phyloP scores from a whole-genome alignment of 2,113 vertebrate species.

The Catharus bicknelli region DNA sequence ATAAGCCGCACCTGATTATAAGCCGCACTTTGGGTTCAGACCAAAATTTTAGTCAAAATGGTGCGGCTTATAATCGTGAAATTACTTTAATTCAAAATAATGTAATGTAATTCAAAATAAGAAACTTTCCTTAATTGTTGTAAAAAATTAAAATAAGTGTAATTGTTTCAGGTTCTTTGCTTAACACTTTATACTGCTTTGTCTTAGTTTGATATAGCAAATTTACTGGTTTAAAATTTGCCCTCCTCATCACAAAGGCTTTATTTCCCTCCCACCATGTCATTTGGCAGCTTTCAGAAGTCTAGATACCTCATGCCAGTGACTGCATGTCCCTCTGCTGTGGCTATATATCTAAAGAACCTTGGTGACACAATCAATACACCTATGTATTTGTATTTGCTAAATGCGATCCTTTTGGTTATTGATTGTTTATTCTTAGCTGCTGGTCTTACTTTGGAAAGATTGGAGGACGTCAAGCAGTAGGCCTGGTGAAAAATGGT shows the following conservation, averaged over 20 bases:
- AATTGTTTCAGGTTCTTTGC: not conserved
- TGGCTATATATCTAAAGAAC: not conserved
- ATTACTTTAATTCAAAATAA: not conserved
- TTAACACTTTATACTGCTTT: not conserved
- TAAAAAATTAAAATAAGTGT: not conserved
- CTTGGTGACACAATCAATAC: not conserved
- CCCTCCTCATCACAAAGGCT: not conserved
- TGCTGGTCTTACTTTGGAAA: slow-evolving; percentile 76
- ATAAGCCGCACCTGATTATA: too few relatives aligned
- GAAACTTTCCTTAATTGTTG: not conserved
- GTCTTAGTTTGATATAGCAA: not conserved
- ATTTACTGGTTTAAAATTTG: not conserved
- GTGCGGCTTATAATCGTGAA: too few relatives aligned
- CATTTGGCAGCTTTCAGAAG: not conserved
- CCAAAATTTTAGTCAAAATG: too few relatives aligned
- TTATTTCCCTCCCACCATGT: not conserved
- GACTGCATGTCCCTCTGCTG: not conserved
- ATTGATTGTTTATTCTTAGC: slow-evolving; percentile 43
- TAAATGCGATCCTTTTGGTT: not conserved
- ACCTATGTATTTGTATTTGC: not conserved
- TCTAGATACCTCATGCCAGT: not conserved
- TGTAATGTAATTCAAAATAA: not conserved
- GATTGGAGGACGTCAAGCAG: slow-evolving; percentile 41
- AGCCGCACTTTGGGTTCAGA: too few relatives aligned
- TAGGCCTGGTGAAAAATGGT: slow-evolving; percentile 61